Evolutionary conservation across 2,797 vertebrate species (phyloP).

Genomic region (Darevskia mixta): DNA sequence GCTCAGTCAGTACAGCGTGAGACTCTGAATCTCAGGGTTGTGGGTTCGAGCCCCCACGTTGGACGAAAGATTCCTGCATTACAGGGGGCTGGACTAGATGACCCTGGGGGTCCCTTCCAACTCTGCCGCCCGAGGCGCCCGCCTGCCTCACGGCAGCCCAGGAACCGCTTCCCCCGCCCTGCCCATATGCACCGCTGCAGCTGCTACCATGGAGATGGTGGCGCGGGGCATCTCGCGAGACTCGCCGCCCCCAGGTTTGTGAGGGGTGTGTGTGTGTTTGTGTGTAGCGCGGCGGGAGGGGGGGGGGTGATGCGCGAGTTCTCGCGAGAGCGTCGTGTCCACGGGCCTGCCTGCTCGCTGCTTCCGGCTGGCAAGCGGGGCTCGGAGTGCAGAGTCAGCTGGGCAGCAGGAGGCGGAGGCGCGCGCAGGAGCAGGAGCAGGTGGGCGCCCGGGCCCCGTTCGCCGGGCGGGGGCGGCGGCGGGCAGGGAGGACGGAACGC

Average conservation of each 20-base stretch:
- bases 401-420: conserved; percentile 30
- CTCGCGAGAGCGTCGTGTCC: conserved; percentile 44
- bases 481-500: rapidly evolving
- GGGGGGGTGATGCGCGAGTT: background rate
- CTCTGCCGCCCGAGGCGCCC: no score
- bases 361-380: conserved; percentile 30
- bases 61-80: no score
- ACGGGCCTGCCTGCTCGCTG: conserved; percentile 27
- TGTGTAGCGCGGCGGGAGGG: no score
- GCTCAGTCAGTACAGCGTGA: no score
- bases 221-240: conserved; percentile 24
- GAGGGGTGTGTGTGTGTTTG: background rate
- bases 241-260: background rate
- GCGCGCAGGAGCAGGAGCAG: conserved; percentile 36
- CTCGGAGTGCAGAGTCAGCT: conserved; percentile 39
- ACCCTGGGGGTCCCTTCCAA: no score
- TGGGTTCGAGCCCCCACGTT: no score
- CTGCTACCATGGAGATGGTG: conserved; percentile 25
- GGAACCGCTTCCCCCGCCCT: background rate
- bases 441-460: conserved; percentile 18
- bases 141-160: no score
- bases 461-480: background rate
- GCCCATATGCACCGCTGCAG: background rate
- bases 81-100: no score
- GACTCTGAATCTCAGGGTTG: no score